Evolutionary conservation across 2,113 vertebrate species (phyloP).

Genomic region (Neofelis nebulosa): DNA sequence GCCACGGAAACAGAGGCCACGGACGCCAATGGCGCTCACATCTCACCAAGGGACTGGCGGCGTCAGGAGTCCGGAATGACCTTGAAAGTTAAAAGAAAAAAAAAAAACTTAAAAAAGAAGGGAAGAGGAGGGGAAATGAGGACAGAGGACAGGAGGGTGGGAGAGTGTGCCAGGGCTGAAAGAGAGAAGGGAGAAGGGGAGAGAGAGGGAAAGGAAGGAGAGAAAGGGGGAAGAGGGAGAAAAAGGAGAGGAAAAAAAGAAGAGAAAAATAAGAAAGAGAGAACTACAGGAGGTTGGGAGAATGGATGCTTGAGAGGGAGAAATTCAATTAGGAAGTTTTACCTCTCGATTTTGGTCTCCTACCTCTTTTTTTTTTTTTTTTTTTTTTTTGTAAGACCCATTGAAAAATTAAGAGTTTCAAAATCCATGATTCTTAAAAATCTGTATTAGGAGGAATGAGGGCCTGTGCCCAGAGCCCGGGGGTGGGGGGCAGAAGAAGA

Average conservation of each 20-base stretch:
- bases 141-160: constrained; percentile 86
- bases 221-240: constrained; percentile 85
- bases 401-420: not conserved
- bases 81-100: constrained; percentile 96
- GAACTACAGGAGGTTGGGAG: not conserved
- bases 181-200: constrained; percentile 67
- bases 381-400: not conserved
- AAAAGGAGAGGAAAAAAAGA: constrained; percentile 84
- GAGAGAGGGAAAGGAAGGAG: constrained; percentile 67
- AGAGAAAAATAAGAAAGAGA: constrained; percentile 41
- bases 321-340: constrained; percentile 52
- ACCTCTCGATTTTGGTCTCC: constrained; percentile 22
- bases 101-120: constrained; percentile 85
- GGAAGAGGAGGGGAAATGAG: constrained; percentile 79
- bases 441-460: not conserved
- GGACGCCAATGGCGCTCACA: constrained; percentile 92
- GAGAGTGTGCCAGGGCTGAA: constrained; percentile 81
- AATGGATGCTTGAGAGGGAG: not conserved
- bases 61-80: constrained; percentile 98
- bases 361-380: constrained; percentile 26
- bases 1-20: constrained; percentile 96
- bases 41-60: constrained; percentile 97
- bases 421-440: not conserved
- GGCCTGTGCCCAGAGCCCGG: not conserved
- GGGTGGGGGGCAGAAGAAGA: not conserved